Evolutionary conservation across 2,113 vertebrate genomes (phyloP), one percentile per base, ranked within the genome.

Genomic region (Murina feae): DNA sequence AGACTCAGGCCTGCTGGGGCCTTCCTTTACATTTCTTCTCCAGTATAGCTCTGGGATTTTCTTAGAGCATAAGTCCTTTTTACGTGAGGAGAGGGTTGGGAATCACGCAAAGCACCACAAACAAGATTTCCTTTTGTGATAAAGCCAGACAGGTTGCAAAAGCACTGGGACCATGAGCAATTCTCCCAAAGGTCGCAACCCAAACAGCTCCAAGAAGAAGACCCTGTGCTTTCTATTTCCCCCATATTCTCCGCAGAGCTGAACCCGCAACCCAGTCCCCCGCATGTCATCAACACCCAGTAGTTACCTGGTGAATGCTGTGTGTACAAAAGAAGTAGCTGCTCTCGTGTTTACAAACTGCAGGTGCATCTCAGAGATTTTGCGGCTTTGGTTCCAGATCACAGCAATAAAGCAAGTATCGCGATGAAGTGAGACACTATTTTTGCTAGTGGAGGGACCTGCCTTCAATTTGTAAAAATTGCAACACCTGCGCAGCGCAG

Each of bases 281-380:
- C 0, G 14, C 17, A 5, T 4, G 7, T 20, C 28, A 17, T 10
- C 23, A 37, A 17, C 23, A 4, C 23, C 66, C n/a, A 1, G 28
- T 1, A 68, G 13, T 60, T 30, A 32, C 49, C 51, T 12, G 49
- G 0, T n/a, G 32, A 47, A 25, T 6, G 17, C 25, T 0, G 18
- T 2, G 21, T 13, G 2, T 0, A 3, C 1, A 35, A 6, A 42
- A 71, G 65, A 12, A 53, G 44, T 1, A 2, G 23, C 63, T 3
- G 1, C 2, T 1, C 6, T 60, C 3, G 1, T 8, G 6, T 53
- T 21, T 18, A 37, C 32, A 13, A 37, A 35, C 11, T 20, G 13
- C 16, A 44, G 1, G 9, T 39, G 16, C 1, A 63, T 17, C 37
- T 32, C 28, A 0, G 37, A 42, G 25, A 12, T 13, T 6, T 9